phyloP scores from a whole-genome alignment of 2,113 vertebrate genomes.

The Bubo bubo region DNA sequence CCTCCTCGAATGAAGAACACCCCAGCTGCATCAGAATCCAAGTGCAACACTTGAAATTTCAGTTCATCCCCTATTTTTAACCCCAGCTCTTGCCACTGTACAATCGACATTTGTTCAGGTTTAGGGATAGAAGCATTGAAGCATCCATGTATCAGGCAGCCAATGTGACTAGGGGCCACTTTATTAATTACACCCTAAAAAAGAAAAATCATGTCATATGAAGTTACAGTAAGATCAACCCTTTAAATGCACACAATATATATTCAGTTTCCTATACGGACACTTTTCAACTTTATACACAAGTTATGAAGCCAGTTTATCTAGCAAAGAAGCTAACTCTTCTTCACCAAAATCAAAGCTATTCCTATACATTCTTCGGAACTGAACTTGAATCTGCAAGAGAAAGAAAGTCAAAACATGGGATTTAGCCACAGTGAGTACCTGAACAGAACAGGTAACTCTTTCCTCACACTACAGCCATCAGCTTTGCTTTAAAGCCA shows the following conservation, averaged over 20 bases:
- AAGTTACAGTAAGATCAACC: not conserved
- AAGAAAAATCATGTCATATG: not conserved
- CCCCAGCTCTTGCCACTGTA: conserved; percentile 83
- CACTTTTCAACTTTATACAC: not conserved
- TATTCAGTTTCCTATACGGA: not conserved
- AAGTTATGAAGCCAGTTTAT: not conserved
- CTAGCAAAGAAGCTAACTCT: not conserved
- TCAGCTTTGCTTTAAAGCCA: not conserved
- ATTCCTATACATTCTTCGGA: not conserved
- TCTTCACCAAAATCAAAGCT: not conserved
- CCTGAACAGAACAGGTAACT: not conserved
- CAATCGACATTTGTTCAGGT: conserved; percentile 79
- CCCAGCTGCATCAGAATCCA: conserved; percentile 89
- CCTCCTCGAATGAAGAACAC: conserved; percentile 91
- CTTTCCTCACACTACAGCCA: not conserved
- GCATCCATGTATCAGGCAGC: conserved; percentile 93
- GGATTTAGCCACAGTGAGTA: not conserved
- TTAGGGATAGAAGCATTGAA: conserved; percentile 95
- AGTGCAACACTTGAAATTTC: conserved; percentile 86
- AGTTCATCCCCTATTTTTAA: conserved; percentile 83
- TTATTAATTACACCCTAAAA: conserved; percentile 92
- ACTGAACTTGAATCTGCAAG: not conserved
- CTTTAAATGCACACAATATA: not conserved
- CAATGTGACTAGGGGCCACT: conserved; percentile 87
- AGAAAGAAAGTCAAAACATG: not conserved